Percentiles rank a stretch among this genome's conserved stretches.
These are phyloP conservation scores for Auanema sp. DNA, from an alignment of 2,888 invertebrate genomes.

Conservation along the genomic window DNA sequence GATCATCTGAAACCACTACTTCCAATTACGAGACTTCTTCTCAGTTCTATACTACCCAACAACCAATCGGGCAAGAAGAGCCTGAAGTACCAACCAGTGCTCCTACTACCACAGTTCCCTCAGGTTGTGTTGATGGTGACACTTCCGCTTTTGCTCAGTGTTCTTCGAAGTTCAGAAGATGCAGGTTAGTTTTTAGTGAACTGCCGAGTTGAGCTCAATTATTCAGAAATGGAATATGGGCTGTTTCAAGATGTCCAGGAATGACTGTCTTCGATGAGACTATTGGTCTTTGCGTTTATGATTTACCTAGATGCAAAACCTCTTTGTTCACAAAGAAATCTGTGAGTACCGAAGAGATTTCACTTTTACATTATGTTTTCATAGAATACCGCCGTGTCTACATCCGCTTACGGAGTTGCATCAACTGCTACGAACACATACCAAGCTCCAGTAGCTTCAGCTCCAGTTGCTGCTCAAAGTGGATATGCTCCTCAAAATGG, in stretches of 20 bases:
- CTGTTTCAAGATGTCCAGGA: constrained; percentile 34
- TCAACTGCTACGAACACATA: not conserved
- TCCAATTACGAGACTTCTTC: not conserved
- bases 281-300: constrained; percentile 39
- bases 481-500: no score
- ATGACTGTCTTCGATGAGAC: constrained; percentile 37
- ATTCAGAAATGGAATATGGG: constrained; percentile 15
- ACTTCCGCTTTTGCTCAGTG: constrained; percentile 27
- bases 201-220: not conserved
- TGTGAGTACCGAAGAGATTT: not conserved
- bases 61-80: no score
- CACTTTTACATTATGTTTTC: constrained; percentile 3
- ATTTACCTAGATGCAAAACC: constrained; percentile 33
- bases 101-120: no score
- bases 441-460: not conserved
- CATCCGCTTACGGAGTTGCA: not conserved
- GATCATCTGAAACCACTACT: not conserved
- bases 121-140: constrained; percentile 23
- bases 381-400: not conserved
- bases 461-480: no score
- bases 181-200: constrained; percentile 4
- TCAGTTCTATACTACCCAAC: no score
- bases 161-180: constrained; percentile 28
- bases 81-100: no score
- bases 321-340: constrained; percentile 11